Evolutionary conservation across 2,113 vertebrate species (phyloP).

Genomic region (Seriola dumerili): DNA sequence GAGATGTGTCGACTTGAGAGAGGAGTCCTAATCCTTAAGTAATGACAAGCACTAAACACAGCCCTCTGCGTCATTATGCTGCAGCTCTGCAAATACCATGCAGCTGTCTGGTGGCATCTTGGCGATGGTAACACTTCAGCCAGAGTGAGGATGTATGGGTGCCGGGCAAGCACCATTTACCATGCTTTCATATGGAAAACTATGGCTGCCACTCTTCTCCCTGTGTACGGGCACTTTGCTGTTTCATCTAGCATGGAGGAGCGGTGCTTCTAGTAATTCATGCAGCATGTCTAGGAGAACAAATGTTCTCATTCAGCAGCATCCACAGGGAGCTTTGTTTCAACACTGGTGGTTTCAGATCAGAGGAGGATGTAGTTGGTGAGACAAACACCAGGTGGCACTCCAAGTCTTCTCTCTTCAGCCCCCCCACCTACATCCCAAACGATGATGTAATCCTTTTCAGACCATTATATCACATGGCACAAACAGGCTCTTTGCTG

Average conservation of each 20-base stretch:
- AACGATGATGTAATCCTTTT: constrained; percentile 82
- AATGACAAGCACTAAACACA: constrained; percentile 63
- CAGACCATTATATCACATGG: constrained; percentile 72
- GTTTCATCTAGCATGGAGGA: constrained; percentile 49
- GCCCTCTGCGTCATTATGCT: constrained; percentile 48
- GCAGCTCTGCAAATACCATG: constrained; percentile 55
- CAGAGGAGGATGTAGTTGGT: constrained; percentile 15
- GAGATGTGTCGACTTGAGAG: constrained; percentile 65
- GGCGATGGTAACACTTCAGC: constrained; percentile 38
- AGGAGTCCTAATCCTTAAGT: constrained; percentile 61
- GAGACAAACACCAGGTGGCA: constrained; percentile 78
- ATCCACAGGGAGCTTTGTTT: constrained; percentile 55
- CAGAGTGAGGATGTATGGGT: constrained; percentile 23
- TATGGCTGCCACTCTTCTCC: constrained; percentile 9
- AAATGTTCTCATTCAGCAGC: constrained; percentile 61
- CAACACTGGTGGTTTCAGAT: constrained; percentile 41
- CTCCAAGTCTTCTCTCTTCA: constrained; percentile 66
- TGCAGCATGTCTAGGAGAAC: constrained; percentile 58
- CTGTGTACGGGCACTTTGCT: constrained; percentile 25
- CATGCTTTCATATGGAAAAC: constrained; percentile 39
- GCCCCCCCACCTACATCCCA: constrained; percentile 58
- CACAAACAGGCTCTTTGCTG: constrained; percentile 64
- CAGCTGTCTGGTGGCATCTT: constrained; percentile 59
- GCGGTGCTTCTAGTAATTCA: constrained; percentile 49
- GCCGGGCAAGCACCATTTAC: constrained; percentile 37